phyloP scores from a whole-genome alignment of 2,113 vertebrate species.

The Antigone vipio region DNA sequence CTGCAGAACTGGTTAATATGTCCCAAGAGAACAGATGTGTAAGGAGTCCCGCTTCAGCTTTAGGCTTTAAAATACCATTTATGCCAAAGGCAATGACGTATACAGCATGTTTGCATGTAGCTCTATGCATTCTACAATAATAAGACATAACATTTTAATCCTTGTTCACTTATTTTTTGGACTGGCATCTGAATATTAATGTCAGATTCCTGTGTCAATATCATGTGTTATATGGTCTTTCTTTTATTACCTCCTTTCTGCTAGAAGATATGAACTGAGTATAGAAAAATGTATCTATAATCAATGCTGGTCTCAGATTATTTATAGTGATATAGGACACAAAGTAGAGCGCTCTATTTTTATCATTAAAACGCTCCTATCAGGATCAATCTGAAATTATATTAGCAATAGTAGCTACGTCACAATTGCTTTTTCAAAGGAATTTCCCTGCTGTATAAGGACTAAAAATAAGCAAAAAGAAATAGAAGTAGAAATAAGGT shows the following conservation, averaged over 20 bases:
- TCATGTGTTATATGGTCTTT: neutral
- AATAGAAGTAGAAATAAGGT: neutral
- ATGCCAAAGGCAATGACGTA: neutral
- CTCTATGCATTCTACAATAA: neutral
- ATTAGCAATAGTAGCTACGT: neutral
- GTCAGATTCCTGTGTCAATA: neutral
- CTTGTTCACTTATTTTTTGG: neutral
- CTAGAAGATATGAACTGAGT: neutral
- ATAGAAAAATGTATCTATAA: neutral
- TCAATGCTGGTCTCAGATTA: neutral
- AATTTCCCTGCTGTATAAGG: neutral
- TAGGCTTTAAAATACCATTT: neutral
- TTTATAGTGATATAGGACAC: neutral
- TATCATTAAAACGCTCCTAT: neutral
- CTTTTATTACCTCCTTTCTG: neutral
- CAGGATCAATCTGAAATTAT: neutral
- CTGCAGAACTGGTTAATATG: neutral
- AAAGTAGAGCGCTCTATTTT: neutral
- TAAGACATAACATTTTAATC: neutral
- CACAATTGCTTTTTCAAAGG: neutral
- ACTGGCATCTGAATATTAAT: neutral
- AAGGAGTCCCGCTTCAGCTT: neutral
- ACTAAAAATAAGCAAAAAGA: neutral
- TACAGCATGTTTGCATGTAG: neutral
- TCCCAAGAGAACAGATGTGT: neutral